These are phyloP conservation scores for Drosophila novamexicana DNA, from an alignment of 1,140 invertebrate genomes.

Conservation along the genomic window DNA sequence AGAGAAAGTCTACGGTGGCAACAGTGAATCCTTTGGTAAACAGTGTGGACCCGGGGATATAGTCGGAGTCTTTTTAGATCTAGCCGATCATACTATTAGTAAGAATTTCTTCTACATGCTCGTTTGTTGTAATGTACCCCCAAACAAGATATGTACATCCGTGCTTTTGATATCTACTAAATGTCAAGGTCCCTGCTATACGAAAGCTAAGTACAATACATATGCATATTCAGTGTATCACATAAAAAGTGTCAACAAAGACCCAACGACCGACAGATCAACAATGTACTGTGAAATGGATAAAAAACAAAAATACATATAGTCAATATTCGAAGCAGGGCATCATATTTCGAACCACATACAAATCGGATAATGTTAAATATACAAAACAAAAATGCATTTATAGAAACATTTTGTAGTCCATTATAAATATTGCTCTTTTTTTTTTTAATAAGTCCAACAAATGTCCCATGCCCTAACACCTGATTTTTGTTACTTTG, in stretches of 20 bases:
- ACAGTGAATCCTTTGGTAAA: conserved; percentile 96
- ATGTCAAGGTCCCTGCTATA: conserved; percentile 62
- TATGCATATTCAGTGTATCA: conserved; percentile 10
- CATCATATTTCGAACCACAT: not conserved
- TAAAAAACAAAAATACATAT: not conserved
- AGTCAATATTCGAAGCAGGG: not conserved
- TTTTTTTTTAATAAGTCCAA: conserved; percentile 33
- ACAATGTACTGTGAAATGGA: not conserved
- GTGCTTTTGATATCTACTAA: conserved; percentile 83
- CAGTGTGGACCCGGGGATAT: conserved; percentile 97
- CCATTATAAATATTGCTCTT: conserved; percentile 1
- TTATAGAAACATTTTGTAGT: conserved; percentile 15
- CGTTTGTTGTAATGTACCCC: conserved; percentile 62
- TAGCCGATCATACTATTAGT: conserved; percentile 98
- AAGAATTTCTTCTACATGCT: conserved; percentile 85
- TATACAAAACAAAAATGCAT: not conserved
- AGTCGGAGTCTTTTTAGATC: conserved; percentile 97
- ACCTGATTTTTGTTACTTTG: conserved; percentile 57
- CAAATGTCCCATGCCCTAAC: conserved; percentile 66
- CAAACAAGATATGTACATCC: conserved; percentile 40
- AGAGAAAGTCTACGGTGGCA: conserved; percentile 96
- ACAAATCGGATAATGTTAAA: not conserved
- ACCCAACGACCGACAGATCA: conserved; percentile 3
- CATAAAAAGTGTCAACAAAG: not conserved
- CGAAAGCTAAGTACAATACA: conserved; percentile 42